phyloP scores from a whole-genome alignment of 1,140 invertebrate genomes.

The Zaprionus inermis region DNA sequence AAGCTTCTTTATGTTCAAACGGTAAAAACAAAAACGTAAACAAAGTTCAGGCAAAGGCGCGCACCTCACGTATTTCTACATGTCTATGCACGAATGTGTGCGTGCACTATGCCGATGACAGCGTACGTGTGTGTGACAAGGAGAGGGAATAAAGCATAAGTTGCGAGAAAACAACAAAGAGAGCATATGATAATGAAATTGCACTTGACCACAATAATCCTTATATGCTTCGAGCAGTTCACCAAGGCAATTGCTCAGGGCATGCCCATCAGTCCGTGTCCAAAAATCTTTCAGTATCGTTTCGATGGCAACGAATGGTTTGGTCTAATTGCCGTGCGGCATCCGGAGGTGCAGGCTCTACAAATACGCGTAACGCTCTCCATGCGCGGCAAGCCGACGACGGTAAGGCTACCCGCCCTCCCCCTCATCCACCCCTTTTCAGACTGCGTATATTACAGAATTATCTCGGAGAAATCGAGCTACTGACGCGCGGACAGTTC shows the following conservation, averaged over 20 bases:
- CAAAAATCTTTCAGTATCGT: slow-evolving; percentile 80
- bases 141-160: not conserved
- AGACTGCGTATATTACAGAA: too few species aligned
- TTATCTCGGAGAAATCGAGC: slow-evolving; percentile 78
- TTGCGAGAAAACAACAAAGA: not conserved
- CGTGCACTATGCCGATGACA: not conserved
- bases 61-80: not conserved
- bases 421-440: too few species aligned
- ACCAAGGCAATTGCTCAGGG: slow-evolving; percentile 58
- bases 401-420: slow-evolving; percentile 46
- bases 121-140: slow-evolving; percentile 4
- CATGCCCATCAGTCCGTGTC: slow-evolving; percentile 77
- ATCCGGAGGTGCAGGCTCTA: slow-evolving; percentile 62
- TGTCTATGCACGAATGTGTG: not conserved
- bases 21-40: slow-evolving; percentile 1
- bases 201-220: slow-evolving; percentile 46
- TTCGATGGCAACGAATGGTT: slow-evolving; percentile 80
- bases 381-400: slow-evolving; percentile 79
- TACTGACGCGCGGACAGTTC: slow-evolving; percentile 75
- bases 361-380: slow-evolving; percentile 77
- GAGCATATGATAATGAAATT: slow-evolving; percentile 44
- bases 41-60: not conserved
- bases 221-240: slow-evolving; percentile 59
- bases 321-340: slow-evolving; percentile 70
- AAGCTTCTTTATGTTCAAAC: not conserved